Evolutionary conservation across 2,888 invertebrate species (phyloP), one percentile per base, ranked within the genome.

Genomic region (Temnothorax unifasciatus): DNA sequence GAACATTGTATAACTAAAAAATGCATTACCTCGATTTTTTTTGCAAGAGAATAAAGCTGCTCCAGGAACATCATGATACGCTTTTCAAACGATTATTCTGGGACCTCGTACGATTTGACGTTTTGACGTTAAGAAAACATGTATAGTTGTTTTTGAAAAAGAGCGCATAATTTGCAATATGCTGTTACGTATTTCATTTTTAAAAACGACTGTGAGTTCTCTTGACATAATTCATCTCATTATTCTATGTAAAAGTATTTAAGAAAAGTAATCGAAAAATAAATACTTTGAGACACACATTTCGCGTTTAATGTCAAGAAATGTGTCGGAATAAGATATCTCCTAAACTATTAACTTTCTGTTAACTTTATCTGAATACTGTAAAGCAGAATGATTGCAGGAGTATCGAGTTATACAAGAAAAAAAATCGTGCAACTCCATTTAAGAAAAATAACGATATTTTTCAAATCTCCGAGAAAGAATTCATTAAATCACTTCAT

Each of bases 261-360:
- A 47, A 25, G 9, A 66, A 44, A 34, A 18, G 15, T 34, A 0
- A 38, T 3, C 8, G 3, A 50, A 68, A 68, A 47, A 68, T 18
- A 0, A 68, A 68, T 50, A 25, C 9, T 50, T 66, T 25, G 15
- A 44, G 8, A 66, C 25, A 44, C 15, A 44, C 18, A 68, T 44
- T 68, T 68, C 8, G 29, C 25, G 29, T 47, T 68, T 68, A 50
- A 9, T 50, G 29, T 68, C 18, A 5, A 29, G 47, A 66, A 68
- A 13, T 44, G 5, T 41, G 8, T 50, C 41, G 11, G 25, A 21
- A 25, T 64, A 29, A 47, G 44, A 25, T 66, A 44, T 25, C 47
- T 47, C 15, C 11, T 68, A 68, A 29, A 50, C 0, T 44, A 66
- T 68, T 29, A 47, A 29, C 1, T 47, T 68, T 47, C 18, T 25